These are phyloP conservation scores for Euproctis similis DNA, from an alignment of 2,888 invertebrate species.

Conservation along the genomic window DNA sequence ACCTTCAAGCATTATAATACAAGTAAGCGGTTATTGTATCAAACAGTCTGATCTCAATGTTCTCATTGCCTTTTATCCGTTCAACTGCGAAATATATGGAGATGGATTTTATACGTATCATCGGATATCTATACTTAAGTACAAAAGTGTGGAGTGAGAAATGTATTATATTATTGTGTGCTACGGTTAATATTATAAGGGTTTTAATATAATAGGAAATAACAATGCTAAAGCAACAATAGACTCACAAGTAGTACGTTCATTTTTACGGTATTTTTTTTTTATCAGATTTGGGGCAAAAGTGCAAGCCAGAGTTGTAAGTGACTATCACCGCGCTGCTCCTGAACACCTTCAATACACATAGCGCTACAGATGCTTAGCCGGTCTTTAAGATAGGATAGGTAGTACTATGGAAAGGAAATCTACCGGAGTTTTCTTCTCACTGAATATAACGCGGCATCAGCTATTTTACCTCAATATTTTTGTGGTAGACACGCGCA, in stretches of 20 bases:
- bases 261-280: neutral
- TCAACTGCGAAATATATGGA: constrained; percentile 43
- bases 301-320: too few relatives aligned
- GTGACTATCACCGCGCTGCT: too few relatives aligned
- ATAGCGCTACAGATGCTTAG: too few relatives aligned
- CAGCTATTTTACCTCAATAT: too few relatives aligned
- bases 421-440: too few relatives aligned
- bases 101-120: constrained; percentile 40
- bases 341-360: too few relatives aligned
- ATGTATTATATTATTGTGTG: constrained; percentile 6
- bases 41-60: too few relatives aligned
- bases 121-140: constrained; percentile 31
- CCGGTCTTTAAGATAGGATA: too few relatives aligned
- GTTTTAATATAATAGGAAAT: neutral
- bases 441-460: too few relatives aligned
- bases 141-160: constrained; percentile 5
- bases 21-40: constrained; percentile 40
- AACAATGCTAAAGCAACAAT: neutral
- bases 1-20: constrained; percentile 44
- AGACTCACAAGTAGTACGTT: neutral
- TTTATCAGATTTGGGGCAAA: too few relatives aligned
- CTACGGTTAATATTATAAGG: neutral
- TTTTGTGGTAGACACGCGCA: too few relatives aligned
- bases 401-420: too few relatives aligned
- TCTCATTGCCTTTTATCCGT: constrained; percentile 35